Conservation (phyloP, 2,888 invertebrate species). For the Microctonus brassicae region DNA sequence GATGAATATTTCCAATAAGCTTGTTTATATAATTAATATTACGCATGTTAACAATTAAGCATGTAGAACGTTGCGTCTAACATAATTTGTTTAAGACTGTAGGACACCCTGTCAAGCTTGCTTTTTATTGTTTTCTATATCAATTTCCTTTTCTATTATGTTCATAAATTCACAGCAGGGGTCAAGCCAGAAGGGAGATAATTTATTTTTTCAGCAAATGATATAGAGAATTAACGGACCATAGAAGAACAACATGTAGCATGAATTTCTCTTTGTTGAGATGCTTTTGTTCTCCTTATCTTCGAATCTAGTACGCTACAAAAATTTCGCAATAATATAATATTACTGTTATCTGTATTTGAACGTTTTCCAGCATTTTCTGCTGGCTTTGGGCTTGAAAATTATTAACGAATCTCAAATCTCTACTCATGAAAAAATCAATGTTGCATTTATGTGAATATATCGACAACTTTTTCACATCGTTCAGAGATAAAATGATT, state of each 20-base stretch:
- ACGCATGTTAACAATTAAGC: conserved; percentile 27
- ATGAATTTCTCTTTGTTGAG: background rate
- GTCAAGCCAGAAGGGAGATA: background rate
- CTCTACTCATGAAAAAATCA: background rate
- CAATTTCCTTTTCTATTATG: conserved; percentile 15
- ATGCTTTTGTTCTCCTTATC: background rate
- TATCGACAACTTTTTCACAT: background rate
- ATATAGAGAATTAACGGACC: background rate
- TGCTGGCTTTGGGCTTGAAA: conserved; percentile 20
- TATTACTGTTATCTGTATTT: conserved; percentile 6
- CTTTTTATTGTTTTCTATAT: conserved; percentile 17
- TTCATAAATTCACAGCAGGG: conserved; percentile 2
- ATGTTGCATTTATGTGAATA: background rate
- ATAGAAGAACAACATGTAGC: background rate
- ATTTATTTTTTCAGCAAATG: background rate
- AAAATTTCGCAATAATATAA: background rate
- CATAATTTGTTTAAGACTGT: conserved; percentile 16
- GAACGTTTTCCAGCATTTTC: conserved; percentile 20
- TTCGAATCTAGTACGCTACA: background rate
- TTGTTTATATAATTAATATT: conserved; percentile 42
- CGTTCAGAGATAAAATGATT: background rate
- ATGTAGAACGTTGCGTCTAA: conserved; percentile 13
- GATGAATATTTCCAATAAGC: conserved; percentile 37
- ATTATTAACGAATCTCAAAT: conserved; percentile 1
- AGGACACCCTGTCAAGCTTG: conserved; percentile 7